Evolutionary conservation across 2,797 vertebrate species (phyloP).

Genomic region (Lacerta agilis): DNA sequence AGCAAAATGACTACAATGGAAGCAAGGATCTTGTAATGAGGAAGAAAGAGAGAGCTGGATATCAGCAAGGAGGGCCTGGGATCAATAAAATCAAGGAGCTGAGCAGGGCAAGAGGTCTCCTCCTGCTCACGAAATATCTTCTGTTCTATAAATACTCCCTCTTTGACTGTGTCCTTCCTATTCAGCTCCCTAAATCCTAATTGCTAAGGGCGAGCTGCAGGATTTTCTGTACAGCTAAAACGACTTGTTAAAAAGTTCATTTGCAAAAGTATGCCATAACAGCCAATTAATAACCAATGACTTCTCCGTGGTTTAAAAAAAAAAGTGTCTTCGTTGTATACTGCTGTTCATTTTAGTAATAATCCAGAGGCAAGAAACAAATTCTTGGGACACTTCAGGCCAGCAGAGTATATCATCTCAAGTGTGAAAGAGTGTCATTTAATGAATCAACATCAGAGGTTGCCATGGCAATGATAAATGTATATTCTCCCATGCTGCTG

Average conservation of each 20-base stretch:
- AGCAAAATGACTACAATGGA: neutral
- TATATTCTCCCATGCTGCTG: constrained; percentile 84
- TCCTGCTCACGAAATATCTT: neutral
- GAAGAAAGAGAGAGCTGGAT: accelerated
- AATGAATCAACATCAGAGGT: constrained; percentile 90
- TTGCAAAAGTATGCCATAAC: neutral
- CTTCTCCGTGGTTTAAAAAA: neutral
- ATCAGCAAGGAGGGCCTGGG: constrained; percentile 10
- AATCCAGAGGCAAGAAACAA: constrained; percentile 43
- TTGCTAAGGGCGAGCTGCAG: neutral
- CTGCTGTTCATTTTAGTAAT: constrained; percentile 53
- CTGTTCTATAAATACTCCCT: constrained; percentile 30
- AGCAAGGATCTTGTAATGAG: neutral
- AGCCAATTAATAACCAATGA: constrained; percentile 8
- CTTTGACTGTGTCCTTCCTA: neutral
- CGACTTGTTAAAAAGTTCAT: neutral
- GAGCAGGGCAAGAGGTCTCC: neutral
- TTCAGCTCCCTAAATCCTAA: neutral
- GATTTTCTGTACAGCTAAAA: neutral
- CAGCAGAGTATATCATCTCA: constrained; percentile 75
- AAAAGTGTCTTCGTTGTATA: constrained; percentile 74
- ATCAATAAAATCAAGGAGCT: constrained; percentile 28
- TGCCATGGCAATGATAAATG: constrained; percentile 82
- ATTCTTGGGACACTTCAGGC: constrained; percentile 56
- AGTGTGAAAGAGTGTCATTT: constrained; percentile 81